Base-by-base conservation (phyloP, 1,140 invertebrate species). In the Thrips palmi region DNA sequence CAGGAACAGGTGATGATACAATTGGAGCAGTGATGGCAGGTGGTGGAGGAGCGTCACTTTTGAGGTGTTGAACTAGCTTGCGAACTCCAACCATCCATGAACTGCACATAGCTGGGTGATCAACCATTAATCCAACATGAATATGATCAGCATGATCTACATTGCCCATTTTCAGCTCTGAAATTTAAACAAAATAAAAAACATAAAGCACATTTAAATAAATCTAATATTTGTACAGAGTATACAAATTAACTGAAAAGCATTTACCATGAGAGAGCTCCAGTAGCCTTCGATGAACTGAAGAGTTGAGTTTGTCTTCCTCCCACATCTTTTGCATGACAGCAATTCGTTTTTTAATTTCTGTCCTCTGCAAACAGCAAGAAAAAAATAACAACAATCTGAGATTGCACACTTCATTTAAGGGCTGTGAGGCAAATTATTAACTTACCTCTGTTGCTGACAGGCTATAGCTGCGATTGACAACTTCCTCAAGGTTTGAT, bases 81-180 rank as follows among this genome's bases (percentile, higher is more conserved):
- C 61, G 53, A 8, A 64, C 52, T 8, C 56, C 59, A 17, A 57
- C 47, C 47, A 64, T 62, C 61, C 62, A 64, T 14, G 53, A 48
- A 42, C 52, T 61, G 31, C 60, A 64, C 3, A 57, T 4, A 15
- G 47, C 46, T 19, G 54, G 52, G 45, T 63, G 45, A 12, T 58
- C 52, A 45, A 59, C 57, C 55, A 64, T 59, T 10, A 64, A 41
- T 8, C 53, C 43, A 30, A 59, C 42, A 17, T 64, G 60, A 14
- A 64, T 42, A 42, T 59, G 47, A 41, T 64, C 55, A 3, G 59
- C 62, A 33, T 40, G 43, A 5, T 54, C 49, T 3, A 45, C 28
- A 34, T 64, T 48, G 2, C 51, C 49, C 1, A 45, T 47, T 45
- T 44, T 47, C 20, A 64, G 38, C n/a, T 57, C 61, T 64, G 39